These are phyloP conservation scores for Eutolmus rufibarbis DNA, from an alignment of 2,888 invertebrate species.

Conservation along the genomic window DNA sequence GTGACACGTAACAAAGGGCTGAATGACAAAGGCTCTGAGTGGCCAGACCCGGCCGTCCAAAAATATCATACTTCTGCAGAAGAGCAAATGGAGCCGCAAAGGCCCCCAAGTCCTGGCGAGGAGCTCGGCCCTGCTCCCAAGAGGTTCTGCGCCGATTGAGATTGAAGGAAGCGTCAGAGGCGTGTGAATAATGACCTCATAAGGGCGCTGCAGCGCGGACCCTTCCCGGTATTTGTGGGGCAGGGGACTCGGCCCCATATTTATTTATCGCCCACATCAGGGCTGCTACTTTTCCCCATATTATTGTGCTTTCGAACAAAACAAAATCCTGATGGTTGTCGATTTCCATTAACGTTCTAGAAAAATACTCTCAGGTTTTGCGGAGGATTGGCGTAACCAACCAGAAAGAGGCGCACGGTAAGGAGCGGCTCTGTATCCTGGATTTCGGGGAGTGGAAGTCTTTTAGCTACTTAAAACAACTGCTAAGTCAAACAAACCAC, in stretches of 20 bases:
- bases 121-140: background rate
- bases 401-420: background rate
- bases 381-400: slow-evolving; percentile 6
- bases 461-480: slow-evolving; percentile 24
- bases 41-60: background rate
- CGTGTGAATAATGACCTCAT: slow-evolving; percentile 22
- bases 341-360: slow-evolving; percentile 30
- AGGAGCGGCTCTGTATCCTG: background rate
- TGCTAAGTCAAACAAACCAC: slow-evolving; percentile 36
- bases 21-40: background rate
- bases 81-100: background rate
- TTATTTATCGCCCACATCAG: slow-evolving; percentile 25
- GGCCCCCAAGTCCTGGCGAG: background rate
- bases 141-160: background rate
- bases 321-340: slow-evolving; percentile 33
- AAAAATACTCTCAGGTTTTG: slow-evolving; percentile 16
- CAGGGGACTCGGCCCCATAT: background rate
- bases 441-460: background rate
- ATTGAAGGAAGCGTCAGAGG: slow-evolving; percentile 11
- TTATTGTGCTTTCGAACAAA: slow-evolving; percentile 7
- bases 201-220: background rate
- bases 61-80: background rate
- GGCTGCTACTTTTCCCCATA: slow-evolving; percentile 27
- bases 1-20: slow-evolving; percentile 10
- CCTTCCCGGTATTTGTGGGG: background rate